A percentile compares a stretch with the other conserved stretches of the same genome.
Evolutionary conservation across 2,113 vertebrate species (phyloP).

Genomic region (Platanista minor): DNA sequence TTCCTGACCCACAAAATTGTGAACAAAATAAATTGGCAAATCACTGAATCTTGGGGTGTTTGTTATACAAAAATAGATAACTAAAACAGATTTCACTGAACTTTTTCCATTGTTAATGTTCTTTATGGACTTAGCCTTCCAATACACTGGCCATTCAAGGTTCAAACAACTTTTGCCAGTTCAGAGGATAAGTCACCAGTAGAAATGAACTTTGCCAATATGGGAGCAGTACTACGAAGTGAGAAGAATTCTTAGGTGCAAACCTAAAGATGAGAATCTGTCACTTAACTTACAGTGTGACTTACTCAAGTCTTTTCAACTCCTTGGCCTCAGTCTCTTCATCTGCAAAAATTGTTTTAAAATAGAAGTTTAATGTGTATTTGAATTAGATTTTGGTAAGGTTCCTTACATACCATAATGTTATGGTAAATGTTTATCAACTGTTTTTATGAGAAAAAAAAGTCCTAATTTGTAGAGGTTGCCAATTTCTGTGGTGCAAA

Average conservation of each 20-base stretch:
- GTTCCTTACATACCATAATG: background rate
- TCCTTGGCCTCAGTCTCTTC: background rate
- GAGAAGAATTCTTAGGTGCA: background rate
- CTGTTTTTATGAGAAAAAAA: background rate
- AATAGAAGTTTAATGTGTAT: background rate
- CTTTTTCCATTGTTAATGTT: background rate
- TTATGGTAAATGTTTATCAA: background rate
- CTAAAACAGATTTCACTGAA: background rate
- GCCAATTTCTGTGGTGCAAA: background rate
- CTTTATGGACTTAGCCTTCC: background rate
- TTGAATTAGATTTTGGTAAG: background rate
- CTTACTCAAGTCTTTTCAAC: background rate
- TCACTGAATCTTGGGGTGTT: background rate
- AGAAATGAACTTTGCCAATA: background rate
- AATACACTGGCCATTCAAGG: background rate
- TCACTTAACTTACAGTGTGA: background rate
- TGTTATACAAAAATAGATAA: background rate
- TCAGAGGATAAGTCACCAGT: background rate
- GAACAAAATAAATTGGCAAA: background rate
- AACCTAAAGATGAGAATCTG: background rate
- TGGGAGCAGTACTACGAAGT: background rate
- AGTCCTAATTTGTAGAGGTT: background rate
- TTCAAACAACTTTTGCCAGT: background rate
- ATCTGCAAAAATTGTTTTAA: background rate
- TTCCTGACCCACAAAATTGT: background rate